Conservation (phyloP, 2,888 invertebrate genomes). For the Girardia tigrina region DNA sequence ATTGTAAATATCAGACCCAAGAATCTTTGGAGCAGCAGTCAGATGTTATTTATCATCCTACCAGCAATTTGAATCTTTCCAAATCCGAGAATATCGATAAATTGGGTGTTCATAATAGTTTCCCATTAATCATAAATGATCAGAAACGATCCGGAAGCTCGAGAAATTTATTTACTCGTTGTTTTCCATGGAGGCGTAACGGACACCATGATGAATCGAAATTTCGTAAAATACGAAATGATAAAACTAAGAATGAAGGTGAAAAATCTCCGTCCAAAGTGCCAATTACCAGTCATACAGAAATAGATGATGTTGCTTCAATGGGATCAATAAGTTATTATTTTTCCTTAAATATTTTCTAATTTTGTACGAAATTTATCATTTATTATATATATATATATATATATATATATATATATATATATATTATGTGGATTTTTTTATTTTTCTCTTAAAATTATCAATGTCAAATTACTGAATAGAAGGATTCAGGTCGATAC, state of each 20-base stretch:
- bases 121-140: not conserved
- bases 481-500: too few relatives aligned
- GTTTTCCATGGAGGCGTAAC: conserved; percentile 4
- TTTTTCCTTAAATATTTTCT: too few relatives aligned
- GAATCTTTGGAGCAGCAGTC: not conserved
- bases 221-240: conserved; percentile 1
- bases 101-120: not conserved
- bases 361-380: too few relatives aligned
- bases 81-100: not conserved
- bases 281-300: not conserved
- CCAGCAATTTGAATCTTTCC: not conserved
- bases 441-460: too few relatives aligned
- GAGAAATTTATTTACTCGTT: not conserved
- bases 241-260: not conserved
- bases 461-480: too few relatives aligned
- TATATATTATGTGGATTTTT: too few relatives aligned
- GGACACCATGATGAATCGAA: not conserved
- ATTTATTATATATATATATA: too few relatives aligned
- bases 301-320: not conserved
- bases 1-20: not conserved
- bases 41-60: not conserved
- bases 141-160: not conserved
- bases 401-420: too few relatives aligned
- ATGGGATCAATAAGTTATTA: conserved; percentile 14
- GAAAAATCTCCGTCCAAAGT: conserved; percentile 8